Evolutionary conservation across 1,140 invertebrate species (phyloP), one percentile per base, ranked within the genome.

Genomic region (Trichonephila clavipes): DNA sequence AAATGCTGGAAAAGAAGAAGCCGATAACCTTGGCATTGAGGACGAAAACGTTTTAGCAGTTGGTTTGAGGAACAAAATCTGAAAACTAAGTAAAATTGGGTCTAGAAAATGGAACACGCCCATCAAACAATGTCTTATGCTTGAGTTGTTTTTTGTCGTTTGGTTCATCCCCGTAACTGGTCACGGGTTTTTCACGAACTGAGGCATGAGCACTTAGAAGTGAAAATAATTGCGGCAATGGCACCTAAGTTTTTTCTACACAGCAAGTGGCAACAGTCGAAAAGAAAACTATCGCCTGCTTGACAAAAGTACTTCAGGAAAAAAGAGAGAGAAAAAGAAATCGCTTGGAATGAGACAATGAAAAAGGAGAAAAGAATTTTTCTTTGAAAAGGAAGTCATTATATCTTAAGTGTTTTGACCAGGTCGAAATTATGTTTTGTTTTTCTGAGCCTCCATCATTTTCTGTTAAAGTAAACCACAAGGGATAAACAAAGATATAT

Each of bases 51-150:
- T 69, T 69, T 24, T 69, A n/a, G 66, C n/a, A 69, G 24, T 40
- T 77, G 28, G 72, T 18, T 51, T 34, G 28, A 77, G 72, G 72
- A 77, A 77, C 72, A 77, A 77, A 77, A 77, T 77, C 72, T 77
- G 72, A 40, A 40, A 77, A 77, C 24, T 40, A 77, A 77, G 72
- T 34, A 77, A 77, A 77, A 69, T 24, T 69, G 66, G 66, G 66
- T 69, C 66, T 69, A 69, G 66, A 69, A 69, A 77, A 77, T 77
- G 72, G 72, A 77, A 77, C 72, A 77, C 72, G 72, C 72, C 72
- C 72, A 77, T 77, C 72, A 77, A 77, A 77, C 72, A 77, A 77
- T 77, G 72, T 77, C 72, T 77, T 77, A 77, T 77, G 72, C 72
- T 40, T 77, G 72, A 77, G 72, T 77, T 77, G 34, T 77, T 77